Percentiles rank a stretch among this genome's conserved stretches.
phyloP scores from a whole-genome alignment of 2,888 invertebrate genomes.

The Philopedon plagiatum region DNA sequence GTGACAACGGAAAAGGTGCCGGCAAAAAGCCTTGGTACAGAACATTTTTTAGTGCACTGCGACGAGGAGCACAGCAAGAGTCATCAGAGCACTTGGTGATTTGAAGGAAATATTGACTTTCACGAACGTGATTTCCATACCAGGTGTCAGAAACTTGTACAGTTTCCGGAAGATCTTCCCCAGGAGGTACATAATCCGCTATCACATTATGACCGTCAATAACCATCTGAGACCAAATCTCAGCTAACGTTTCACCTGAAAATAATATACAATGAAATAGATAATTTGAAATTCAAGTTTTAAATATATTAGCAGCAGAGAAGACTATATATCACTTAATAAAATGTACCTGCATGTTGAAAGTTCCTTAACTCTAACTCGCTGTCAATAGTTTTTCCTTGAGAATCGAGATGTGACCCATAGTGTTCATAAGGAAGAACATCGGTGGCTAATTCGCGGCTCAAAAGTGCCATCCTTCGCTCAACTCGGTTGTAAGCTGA shows the following conservation, averaged over 20 bases:
- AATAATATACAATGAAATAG: too few relatives aligned
- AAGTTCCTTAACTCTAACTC: not conserved
- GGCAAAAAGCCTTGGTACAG: too few relatives aligned
- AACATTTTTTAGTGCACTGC: not conserved
- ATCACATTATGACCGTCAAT: not conserved
- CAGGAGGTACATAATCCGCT: not conserved
- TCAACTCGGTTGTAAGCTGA: slow-evolving; percentile 56
- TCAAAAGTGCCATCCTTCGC: slow-evolving; percentile 59
- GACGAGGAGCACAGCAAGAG: not conserved
- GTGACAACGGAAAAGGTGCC: too few relatives aligned
- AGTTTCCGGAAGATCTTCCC: not conserved
- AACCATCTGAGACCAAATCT: not conserved
- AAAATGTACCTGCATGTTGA: not conserved
- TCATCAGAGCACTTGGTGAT: not conserved
- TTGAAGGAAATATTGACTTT: not conserved
- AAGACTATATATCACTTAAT: too few relatives aligned
- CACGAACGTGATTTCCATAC: not conserved
- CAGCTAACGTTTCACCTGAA: not conserved
- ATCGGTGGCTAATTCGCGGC: slow-evolving; percentile 54
- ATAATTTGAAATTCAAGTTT: too few relatives aligned
- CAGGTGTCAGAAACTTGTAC: not conserved
- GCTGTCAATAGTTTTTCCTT: not conserved
- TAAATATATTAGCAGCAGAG: too few relatives aligned
- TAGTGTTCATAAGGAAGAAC: slow-evolving; percentile 56
- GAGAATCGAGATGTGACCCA: not conserved